phyloP scores from a whole-genome alignment of 2,113 vertebrate species.

The Arenaria interpres region DNA sequence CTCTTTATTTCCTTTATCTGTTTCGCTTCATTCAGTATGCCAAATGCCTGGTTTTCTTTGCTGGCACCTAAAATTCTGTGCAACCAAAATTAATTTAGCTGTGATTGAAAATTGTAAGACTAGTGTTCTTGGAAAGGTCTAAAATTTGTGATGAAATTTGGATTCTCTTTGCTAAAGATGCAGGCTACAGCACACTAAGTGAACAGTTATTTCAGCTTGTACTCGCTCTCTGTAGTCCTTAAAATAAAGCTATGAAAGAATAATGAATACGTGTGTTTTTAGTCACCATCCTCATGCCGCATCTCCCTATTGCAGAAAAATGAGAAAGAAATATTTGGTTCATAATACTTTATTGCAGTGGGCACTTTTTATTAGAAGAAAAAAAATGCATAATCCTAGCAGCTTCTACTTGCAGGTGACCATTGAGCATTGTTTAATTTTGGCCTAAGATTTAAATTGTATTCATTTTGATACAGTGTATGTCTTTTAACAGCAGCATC shows the following conservation, averaged over 20 bases:
- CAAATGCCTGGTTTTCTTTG: neutral
- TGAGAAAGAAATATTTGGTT: constrained; percentile 3
- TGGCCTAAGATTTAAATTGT: constrained; percentile 66
- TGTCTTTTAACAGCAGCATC: constrained; percentile 77
- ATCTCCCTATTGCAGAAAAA: neutral
- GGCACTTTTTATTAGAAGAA: constrained; percentile 86
- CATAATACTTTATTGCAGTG: constrained; percentile 84
- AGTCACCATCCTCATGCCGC: neutral
- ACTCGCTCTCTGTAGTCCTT: neutral
- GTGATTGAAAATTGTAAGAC: neutral
- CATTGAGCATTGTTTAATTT: constrained; percentile 83
- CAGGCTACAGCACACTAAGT: neutral
- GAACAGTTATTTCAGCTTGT: neutral
- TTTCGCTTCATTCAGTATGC: neutral
- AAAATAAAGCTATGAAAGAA: constrained; percentile 56
- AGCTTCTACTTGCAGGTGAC: constrained; percentile 90
- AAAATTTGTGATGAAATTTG: neutral
- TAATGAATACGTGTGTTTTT: neutral
- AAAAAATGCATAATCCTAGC: constrained; percentile 78
- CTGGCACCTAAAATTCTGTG: neutral
- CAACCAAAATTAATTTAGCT: neutral
- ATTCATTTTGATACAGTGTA: constrained; percentile 73
- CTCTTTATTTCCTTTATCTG: neutral
- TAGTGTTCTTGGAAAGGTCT: neutral
- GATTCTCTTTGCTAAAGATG: neutral